phyloP scores from a whole-genome alignment of 2,113 vertebrate genomes.

The human (Homo sapiens) region DNA sequence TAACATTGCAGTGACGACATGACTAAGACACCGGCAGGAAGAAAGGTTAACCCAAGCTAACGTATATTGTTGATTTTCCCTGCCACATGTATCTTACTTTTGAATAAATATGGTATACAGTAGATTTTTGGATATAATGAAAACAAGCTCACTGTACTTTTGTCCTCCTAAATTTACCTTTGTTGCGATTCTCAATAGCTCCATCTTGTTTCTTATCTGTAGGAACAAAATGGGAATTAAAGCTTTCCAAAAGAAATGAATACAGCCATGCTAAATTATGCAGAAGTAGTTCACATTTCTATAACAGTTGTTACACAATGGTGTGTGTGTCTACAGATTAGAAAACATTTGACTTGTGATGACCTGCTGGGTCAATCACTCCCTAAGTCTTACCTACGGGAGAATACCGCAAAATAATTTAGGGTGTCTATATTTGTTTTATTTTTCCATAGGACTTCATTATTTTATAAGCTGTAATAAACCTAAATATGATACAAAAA shows the following conservation, averaged over 20 bases:
- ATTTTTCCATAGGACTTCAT: conserved; percentile 18
- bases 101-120: neutral
- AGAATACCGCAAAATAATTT: conserved; percentile 18
- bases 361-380: neutral
- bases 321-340: neutral
- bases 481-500: neutral
- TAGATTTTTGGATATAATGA: conserved; percentile 28
- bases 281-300: conserved; percentile 68
- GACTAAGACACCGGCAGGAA: neutral
- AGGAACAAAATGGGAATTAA: conserved; percentile 71
- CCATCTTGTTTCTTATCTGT: conserved; percentile 98
- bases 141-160: conserved; percentile 24
- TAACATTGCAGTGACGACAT: neutral
- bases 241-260: conserved; percentile 74
- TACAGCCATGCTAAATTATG: conserved; percentile 67
- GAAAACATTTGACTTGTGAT: neutral
- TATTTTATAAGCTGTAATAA: neutral
- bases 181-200: conserved; percentile 96
- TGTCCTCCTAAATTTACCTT: conserved; percentile 88
- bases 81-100: neutral
- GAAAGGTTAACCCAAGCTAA: conserved; percentile 11
- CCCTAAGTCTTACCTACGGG: neutral
- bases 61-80: neutral
- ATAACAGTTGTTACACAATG: conserved; percentile 45
- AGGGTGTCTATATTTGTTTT: neutral